A percentile compares a stretch with the other conserved stretches of the same genome.
Conservation (phyloP, 1,140 invertebrate genomes). For the Papilio helenus region DNA sequence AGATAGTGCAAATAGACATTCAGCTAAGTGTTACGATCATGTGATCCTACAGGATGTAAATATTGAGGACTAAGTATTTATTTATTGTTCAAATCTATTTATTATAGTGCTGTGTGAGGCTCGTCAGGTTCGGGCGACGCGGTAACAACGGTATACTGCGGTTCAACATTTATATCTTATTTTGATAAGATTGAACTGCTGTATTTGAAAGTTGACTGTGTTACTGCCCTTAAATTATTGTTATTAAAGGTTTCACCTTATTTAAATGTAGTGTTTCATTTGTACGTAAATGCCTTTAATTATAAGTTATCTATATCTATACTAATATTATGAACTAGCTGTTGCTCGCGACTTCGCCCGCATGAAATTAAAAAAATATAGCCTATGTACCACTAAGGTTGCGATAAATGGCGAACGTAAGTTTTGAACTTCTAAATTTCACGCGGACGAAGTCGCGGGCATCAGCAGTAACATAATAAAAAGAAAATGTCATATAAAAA, state of each 20-base stretch:
- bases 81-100: constrained; percentile 57
- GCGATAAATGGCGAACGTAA: too few relatives aligned
- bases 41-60: constrained; percentile 79
- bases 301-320: too few relatives aligned
- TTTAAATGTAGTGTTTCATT: constrained; percentile 57
- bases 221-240: constrained; percentile 78
- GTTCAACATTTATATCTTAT: constrained; percentile 68
- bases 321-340: too few relatives aligned
- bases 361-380: too few relatives aligned
- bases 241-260: constrained; percentile 76
- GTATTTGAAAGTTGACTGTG: constrained; percentile 81
- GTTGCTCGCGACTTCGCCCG: too few relatives aligned
- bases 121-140: constrained; percentile 39
- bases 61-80: constrained; percentile 75
- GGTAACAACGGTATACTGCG: constrained; percentile 66
- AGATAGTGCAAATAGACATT: constrained; percentile 74
- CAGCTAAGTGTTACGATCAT: constrained; percentile 57
- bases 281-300: background rate
- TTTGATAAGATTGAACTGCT: constrained; percentile 69
- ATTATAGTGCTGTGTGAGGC: constrained; percentile 46
- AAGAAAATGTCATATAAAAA: background rate
- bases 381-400: too few relatives aligned
- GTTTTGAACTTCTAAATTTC: too few relatives aligned
- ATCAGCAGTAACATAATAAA: too few relatives aligned
- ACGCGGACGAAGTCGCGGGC: too few relatives aligned